Evolutionary conservation across 2,113 vertebrate genomes (phyloP).

Genomic region (Prionailurus viverrinus): DNA sequence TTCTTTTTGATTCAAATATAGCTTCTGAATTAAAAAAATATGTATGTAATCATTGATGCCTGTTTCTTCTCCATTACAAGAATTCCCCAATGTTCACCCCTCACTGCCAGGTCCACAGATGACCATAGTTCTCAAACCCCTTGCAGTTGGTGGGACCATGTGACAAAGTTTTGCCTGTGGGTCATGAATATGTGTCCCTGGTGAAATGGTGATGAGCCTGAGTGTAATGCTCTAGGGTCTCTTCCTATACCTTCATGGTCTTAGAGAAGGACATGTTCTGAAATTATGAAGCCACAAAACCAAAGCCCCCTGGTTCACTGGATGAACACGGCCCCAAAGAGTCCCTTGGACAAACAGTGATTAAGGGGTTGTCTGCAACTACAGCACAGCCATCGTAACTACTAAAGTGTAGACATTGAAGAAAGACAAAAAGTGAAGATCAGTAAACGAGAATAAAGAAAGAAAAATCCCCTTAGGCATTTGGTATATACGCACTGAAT

Average conservation of each 20-base stretch:
- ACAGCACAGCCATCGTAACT: background rate
- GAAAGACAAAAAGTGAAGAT: background rate
- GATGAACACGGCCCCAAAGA: accelerated
- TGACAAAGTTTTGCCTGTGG: background rate
- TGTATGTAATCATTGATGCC: background rate
- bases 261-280: background rate
- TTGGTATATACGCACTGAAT: background rate
- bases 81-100: background rate
- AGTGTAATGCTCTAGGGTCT: accelerated
- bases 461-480: background rate
- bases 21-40: background rate
- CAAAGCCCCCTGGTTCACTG: background rate
- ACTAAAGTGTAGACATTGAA: background rate
- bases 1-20: background rate
- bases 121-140: background rate
- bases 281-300: background rate
- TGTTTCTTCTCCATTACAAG: background rate
- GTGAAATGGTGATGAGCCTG: background rate
- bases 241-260: background rate
- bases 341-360: background rate
- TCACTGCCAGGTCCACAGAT: background rate
- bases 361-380: background rate
- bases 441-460: background rate
- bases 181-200: background rate
- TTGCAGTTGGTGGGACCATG: background rate